Conservation (phyloP, 2,113 vertebrate genomes). For the Mixornis gularis region DNA sequence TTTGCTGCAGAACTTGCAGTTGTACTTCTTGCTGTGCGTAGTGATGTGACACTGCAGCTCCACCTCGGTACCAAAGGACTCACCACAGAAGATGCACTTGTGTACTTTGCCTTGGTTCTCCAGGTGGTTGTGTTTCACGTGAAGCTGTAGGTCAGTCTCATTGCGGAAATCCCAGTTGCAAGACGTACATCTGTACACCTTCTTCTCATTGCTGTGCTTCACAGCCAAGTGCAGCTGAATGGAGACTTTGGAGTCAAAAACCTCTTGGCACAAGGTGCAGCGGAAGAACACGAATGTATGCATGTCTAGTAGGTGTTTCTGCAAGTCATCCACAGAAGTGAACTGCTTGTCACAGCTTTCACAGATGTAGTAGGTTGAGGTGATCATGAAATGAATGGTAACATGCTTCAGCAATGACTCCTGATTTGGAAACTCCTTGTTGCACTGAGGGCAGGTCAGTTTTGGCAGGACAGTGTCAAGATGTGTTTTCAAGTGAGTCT, state of each 20-base stretch:
- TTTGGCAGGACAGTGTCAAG: slow-evolving; percentile 90
- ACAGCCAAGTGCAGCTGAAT: slow-evolving; percentile 97
- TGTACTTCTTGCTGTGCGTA: slow-evolving; percentile 97
- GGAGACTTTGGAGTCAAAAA: slow-evolving; percentile 98
- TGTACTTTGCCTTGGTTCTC: slow-evolving; percentile 91
- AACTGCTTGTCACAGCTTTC: slow-evolving; percentile 99
- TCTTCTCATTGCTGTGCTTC: slow-evolving; percentile 97
- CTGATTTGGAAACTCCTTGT: slow-evolving; percentile 97
- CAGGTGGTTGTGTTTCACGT: slow-evolving; percentile 95
- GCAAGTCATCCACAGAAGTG: slow-evolving; percentile 94
- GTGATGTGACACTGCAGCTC: slow-evolving; percentile 98
- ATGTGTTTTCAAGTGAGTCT: slow-evolving; percentile 96
- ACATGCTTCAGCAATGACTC: slow-evolving; percentile 96
- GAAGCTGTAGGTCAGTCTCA: slow-evolving; percentile 92
- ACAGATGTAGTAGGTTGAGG: slow-evolving; percentile 96
- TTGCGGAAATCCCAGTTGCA: slow-evolving; percentile 98
- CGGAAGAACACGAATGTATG: slow-evolving; percentile 98
- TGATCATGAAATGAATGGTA: slow-evolving; percentile 96
- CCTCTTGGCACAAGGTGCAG: slow-evolving; percentile 96
- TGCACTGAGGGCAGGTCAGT: slow-evolving; percentile 95
- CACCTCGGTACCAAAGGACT: slow-evolving; percentile 96
- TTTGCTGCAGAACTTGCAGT: slow-evolving; percentile 98
- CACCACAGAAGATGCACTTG: slow-evolving; percentile 96
- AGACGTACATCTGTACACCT: slow-evolving; percentile 93
- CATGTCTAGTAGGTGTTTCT: slow-evolving; percentile 98